Percentiles rank a stretch among this genome's conserved stretches.
Conservation (phyloP, 2,888 invertebrate species). For the Hemistola chrysoprasaria region DNA sequence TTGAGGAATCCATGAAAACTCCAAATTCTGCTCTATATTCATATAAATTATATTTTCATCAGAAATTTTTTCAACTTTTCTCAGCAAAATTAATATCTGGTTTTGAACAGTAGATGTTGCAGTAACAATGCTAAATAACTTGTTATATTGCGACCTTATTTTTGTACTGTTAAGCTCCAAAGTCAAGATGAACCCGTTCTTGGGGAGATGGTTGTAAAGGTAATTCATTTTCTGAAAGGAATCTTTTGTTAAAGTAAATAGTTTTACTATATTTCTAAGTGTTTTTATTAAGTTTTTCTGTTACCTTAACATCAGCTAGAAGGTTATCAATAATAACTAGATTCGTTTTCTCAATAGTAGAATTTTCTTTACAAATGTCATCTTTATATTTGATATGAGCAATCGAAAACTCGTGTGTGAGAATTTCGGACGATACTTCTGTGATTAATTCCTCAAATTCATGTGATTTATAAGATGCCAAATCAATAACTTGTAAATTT, state of each 20-base stretch:
- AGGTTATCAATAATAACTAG: slow-evolving; percentile 45
- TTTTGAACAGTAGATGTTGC: slow-evolving; percentile 44
- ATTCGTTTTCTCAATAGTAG: slow-evolving; percentile 28
- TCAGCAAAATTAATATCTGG: slow-evolving; percentile 43
- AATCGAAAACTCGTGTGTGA: slow-evolving; percentile 22
- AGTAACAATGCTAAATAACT: slow-evolving; percentile 43
- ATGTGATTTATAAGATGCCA: slow-evolving; percentile 27
- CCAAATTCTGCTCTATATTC: slow-evolving; percentile 41
- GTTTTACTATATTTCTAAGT: no score
- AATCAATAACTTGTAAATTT: slow-evolving; percentile 35
- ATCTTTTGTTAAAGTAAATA: no score
- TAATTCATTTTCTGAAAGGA: slow-evolving; percentile 47
- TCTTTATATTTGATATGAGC: slow-evolving; percentile 17
- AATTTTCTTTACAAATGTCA: slow-evolving; percentile 15
- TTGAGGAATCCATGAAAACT: slow-evolving; percentile 48
- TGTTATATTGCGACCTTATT: slow-evolving; percentile 34
- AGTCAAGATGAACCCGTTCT: slow-evolving; percentile 43
- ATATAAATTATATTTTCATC: slow-evolving; percentile 35
- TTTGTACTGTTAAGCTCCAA: slow-evolving; percentile 40
- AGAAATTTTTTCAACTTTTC: slow-evolving; percentile 29
- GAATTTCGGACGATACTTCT: slow-evolving; percentile 27
- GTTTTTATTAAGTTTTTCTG: no score
- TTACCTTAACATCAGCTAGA: slow-evolving; percentile 44
- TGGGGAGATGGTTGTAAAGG: slow-evolving; percentile 32
- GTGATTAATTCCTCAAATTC: slow-evolving; percentile 32